Conservation (phyloP, 2,113 vertebrate genomes). For the Erinaceus europaeus region DNA sequence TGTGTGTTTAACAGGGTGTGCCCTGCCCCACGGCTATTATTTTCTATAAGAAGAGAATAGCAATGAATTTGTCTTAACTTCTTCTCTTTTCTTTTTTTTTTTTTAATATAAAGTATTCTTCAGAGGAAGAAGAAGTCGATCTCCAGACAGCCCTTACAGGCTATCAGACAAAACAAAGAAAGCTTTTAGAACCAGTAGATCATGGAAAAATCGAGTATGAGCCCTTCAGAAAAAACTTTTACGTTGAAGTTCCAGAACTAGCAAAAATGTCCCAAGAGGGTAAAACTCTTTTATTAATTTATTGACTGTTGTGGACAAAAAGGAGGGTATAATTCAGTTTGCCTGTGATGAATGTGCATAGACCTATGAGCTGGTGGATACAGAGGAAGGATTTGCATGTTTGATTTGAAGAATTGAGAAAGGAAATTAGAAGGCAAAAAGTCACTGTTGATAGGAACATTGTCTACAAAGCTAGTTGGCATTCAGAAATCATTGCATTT, state of each 20-base stretch:
- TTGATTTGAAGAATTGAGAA: background rate
- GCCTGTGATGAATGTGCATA: background rate
- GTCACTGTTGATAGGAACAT: background rate
- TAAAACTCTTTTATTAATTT: slow-evolving; percentile 66
- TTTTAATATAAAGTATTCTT: slow-evolving; percentile 90
- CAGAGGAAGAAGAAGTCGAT: slow-evolving; percentile 98
- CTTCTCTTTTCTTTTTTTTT: background rate
- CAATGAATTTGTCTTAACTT: background rate
- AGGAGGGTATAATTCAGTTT: background rate
- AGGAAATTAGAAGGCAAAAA: background rate
- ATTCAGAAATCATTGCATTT: background rate
- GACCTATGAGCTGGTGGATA: background rate
- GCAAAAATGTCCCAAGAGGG: slow-evolving; percentile 94
- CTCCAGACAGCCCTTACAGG: slow-evolving; percentile 97
- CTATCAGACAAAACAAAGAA: slow-evolving; percentile 98
- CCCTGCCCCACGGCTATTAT: background rate
- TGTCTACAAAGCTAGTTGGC: background rate
- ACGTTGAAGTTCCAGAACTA: slow-evolving; percentile 97
- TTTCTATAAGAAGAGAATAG: background rate
- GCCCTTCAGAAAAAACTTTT: slow-evolving; percentile 96
- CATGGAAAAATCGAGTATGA: slow-evolving; percentile 98
- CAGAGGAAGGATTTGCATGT: background rate
- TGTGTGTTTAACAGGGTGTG: too few species aligned
- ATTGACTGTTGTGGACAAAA: background rate
- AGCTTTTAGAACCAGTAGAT: slow-evolving; percentile 97